Evolutionary conservation across 2,113 vertebrate species (phyloP).

Genomic region (Phalacrocorax carbo): DNA sequence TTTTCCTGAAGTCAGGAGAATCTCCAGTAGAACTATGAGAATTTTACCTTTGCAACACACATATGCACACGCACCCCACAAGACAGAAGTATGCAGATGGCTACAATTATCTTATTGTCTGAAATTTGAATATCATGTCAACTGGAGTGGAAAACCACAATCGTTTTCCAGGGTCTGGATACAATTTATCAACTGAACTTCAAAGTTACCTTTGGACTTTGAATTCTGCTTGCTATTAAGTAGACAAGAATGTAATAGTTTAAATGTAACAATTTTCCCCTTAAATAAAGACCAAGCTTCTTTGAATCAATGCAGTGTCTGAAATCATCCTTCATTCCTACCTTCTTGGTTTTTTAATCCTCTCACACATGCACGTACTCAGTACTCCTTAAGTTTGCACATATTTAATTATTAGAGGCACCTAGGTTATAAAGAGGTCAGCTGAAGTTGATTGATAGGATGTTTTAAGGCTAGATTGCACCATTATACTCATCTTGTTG

Average conservation of each 20-base stretch:
- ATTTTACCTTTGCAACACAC: not conserved
- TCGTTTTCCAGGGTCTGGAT: conserved; percentile 32
- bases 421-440: not conserved
- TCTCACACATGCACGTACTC: not conserved
- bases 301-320: not conserved
- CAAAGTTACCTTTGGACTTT: conserved; percentile 33
- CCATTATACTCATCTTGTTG: not conserved
- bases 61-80: not conserved
- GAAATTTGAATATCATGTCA: conserved; percentile 31
- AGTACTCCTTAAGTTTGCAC: not conserved
- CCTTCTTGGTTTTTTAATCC: not conserved
- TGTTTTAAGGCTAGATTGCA: not conserved
- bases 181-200: conserved; percentile 59
- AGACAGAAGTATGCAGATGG: not conserved
- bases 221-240: not conserved
- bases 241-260: conserved; percentile 44
- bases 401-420: not conserved
- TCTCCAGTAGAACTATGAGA: not conserved
- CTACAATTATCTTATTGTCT: conserved; percentile 42
- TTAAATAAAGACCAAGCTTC: not conserved
- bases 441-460: not conserved
- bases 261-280: conserved; percentile 1
- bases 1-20: not conserved
- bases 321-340: not conserved
- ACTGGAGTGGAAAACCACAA: not conserved